Base-by-base conservation (phyloP, 2,888 invertebrate species). In the Temnothorax rugatulus region DNA sequence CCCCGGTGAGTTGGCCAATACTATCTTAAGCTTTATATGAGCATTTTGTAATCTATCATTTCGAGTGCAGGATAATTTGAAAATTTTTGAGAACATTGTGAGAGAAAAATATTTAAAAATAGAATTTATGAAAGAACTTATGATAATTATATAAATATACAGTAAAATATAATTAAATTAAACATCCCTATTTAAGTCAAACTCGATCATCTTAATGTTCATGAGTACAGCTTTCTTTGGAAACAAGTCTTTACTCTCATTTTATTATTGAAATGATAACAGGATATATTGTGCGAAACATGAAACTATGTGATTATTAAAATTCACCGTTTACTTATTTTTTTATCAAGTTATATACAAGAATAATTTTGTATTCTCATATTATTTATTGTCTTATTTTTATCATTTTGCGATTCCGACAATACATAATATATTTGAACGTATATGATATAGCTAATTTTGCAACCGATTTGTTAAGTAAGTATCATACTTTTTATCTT, bases 391-490 rank as follows among this genome's bases (percentile, higher is more conserved):
- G 1, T 75, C 7, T 47, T 61, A 41, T 57, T 57, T 44, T 8
- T 15, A 15, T 57, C 2, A 13, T 74, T 57, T 44, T 18, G 41
- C 18, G 18, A 73, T 73, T 25, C 11, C 34, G 18, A 75, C 11
- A 47, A 64, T 76, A 44, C 18, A 38, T 15, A 52, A 76, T 64
- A 25, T 64, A 66, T 29, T 63, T 50, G 7, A 61, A 76, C 2
- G 11, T 75, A 34, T 18, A 64, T 41, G n/a, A 66, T 57, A 79
- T 29, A 69, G n/a, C 18, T 29, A 71, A 79, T 44, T 71, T 79
- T 79, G 21, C 44, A 57, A 69, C 8, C 18, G 57, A 59, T 57
- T 79, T 79, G n/a, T 5, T 41, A 69, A 68, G 68, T 79, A 57
- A 69, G 79, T 79, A 44, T 79, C 4, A 13, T 44, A 21, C 21